Evolutionary conservation across 1,140 invertebrate genomes (phyloP).

Genomic region (Microvelia longipes): DNA sequence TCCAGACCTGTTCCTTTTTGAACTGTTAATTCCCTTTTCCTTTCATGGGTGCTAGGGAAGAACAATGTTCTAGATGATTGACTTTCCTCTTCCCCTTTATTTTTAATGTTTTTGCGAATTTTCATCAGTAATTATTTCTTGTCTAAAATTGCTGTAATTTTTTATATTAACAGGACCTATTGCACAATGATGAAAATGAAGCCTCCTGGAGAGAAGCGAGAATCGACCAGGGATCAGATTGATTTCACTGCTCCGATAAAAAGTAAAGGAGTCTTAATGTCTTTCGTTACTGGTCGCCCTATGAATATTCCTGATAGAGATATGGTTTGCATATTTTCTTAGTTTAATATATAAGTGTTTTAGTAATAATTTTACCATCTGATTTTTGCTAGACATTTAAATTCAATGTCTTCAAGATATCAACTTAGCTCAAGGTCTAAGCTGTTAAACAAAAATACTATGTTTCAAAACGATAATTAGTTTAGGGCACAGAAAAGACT

Average conservation of each 20-base stretch:
- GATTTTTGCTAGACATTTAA: neutral
- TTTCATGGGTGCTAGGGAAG: no score
- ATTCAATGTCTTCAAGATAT: neutral
- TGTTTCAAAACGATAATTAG: no score
- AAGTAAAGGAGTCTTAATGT: constrained; percentile 61
- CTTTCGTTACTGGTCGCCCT: constrained; percentile 59
- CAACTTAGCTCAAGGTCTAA: neutral
- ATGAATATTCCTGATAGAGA: constrained; percentile 75
- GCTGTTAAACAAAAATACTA: neutral
- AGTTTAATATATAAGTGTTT: constrained; percentile 26
- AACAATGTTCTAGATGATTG: no score
- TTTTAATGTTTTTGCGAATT: no score
- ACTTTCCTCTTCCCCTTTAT: no score
- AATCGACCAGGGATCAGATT: constrained; percentile 5
- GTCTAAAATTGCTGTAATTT: no score
- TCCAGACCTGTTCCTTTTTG: no score
- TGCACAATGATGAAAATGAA: constrained; percentile 1
- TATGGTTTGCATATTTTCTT: constrained; percentile 40
- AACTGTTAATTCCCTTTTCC: no score
- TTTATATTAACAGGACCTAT: no score
- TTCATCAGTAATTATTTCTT: no score
- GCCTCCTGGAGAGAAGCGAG: constrained; percentile 10
- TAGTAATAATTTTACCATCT: neutral
- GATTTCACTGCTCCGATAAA: constrained; percentile 45
- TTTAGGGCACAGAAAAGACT: no score